Base-by-base conservation (phyloP, 2,888 invertebrate genomes). In the Leucophora obtusa region DNA sequence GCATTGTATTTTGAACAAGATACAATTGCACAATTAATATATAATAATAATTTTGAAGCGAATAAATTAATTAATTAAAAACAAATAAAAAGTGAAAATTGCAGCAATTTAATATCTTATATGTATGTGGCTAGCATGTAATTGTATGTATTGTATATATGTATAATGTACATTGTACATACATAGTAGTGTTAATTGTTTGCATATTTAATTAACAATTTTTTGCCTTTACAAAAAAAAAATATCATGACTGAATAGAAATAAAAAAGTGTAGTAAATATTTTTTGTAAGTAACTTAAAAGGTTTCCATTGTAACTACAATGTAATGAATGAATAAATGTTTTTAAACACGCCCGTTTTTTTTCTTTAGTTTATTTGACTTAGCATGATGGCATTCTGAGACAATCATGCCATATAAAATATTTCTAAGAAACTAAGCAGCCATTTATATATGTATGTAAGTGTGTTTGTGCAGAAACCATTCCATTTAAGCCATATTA, bases 351-450 rank as follows among this genome's bases (percentile, higher is more conserved):
- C 68, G 65, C 56, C 59, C 51, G 17, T 38, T 59, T 65, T 56
- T n/a, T 47, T 33, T 53, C n/a, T 17, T 28, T 53, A 21, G 2
- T 51, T 0, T n/a, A 14, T 47, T 69, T 50, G 28, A 43, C 60
- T 50, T 58, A 35, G 50, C 28, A 24, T 51, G 65, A 50, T 35
- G 35, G 38, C 51, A 73, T 59, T 72, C 58, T 35, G 28, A 62
- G 53, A 71, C 69, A 62, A 65, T 65, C 58, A 56, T 35, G 54
- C 65, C 66, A 60, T 17, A 74, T 66, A 53, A 17, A 65, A 65
- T 53, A 53, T 69, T 68, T 72, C 62, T 62, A 43, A 47, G 78
- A 78, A 73, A 68, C 53, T 69, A 69, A 79, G 33, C 63, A 47
- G 62, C 28, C 66, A 62, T 72, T 47, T 50, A 17, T n/a, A 38